phyloP scores from a whole-genome alignment of 2,888 invertebrate species.

The Neria commutata region DNA sequence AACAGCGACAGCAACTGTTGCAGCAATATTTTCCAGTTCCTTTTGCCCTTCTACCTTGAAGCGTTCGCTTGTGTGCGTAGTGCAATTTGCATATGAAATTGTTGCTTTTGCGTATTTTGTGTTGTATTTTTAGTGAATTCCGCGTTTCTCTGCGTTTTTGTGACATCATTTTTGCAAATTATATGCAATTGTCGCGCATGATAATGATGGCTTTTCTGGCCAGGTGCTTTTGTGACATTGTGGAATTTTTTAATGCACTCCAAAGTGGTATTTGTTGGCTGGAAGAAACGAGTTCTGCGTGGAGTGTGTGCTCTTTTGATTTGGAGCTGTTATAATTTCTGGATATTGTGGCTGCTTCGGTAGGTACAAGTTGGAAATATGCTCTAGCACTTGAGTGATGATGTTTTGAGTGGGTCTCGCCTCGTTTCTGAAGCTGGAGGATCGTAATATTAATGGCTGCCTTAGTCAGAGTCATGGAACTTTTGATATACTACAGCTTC shows the following conservation, averaged over 20 bases:
- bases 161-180: slow-evolving; percentile 2
- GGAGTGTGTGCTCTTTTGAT: not conserved
- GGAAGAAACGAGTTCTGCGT: not conserved
- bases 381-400: not conserved
- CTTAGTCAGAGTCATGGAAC: not conserved
- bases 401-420: not conserved
- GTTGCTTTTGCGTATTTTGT: not conserved
- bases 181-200: not conserved
- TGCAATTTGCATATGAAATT: slow-evolving; percentile 3
- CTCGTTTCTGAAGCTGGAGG: not conserved
- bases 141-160: not conserved
- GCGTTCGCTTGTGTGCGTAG: not conserved
- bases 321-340: no score
- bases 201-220: not conserved
- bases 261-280: no score
- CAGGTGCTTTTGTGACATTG: not conserved
- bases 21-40: not conserved
- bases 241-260: not conserved
- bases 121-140: not conserved
- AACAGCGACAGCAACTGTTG: no score
- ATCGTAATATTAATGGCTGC: not conserved
- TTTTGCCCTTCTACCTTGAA: not conserved
- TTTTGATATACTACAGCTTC: not conserved
- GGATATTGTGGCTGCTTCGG: not conserved
- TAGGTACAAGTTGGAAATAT: not conserved